Evolutionary conservation across 1,140 invertebrate species (phyloP).

Genomic region (Drosophila gunungcola): DNA sequence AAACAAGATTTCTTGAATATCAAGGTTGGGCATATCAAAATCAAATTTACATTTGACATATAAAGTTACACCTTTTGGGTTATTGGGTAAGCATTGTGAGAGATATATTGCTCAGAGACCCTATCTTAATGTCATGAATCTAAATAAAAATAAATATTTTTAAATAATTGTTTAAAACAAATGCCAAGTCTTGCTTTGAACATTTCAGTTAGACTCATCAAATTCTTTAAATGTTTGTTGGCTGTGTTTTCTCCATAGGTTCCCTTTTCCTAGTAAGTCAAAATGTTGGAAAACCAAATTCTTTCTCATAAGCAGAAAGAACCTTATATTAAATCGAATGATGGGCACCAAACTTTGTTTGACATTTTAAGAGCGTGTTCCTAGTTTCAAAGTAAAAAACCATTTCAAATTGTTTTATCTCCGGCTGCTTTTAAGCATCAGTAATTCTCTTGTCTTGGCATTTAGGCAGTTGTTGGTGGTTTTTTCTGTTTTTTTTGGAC

Average conservation of each 20-base stretch:
- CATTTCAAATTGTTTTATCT: conserved; percentile 12
- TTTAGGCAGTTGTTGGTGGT: conserved; percentile 40
- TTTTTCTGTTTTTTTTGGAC: conserved; percentile 31
- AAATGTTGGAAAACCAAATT: no score
- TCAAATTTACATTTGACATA: not conserved
- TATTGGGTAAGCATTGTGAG: no score
- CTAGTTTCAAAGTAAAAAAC: not conserved
- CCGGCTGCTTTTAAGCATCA: conserved; percentile 1
- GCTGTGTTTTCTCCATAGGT: no score
- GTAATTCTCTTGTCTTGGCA: conserved; percentile 46
- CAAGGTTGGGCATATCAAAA: conserved; percentile 48
- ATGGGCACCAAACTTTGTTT: not conserved
- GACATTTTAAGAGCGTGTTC: conserved; percentile 17
- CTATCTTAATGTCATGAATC: no score
- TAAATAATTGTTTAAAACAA: no score
- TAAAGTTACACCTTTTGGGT: no score
- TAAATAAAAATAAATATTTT: no score
- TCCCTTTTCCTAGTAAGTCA: no score
- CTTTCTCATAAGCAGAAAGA: not conserved
- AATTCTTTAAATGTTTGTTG: no score
- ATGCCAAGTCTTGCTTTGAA: no score
- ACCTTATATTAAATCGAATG: not conserved
- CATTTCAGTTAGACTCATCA: no score
- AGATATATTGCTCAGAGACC: no score
- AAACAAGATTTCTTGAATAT: conserved; percentile 43